phyloP scores from a whole-genome alignment of 2,888 invertebrate genomes.

The Ormyrus pomaceus region DNA sequence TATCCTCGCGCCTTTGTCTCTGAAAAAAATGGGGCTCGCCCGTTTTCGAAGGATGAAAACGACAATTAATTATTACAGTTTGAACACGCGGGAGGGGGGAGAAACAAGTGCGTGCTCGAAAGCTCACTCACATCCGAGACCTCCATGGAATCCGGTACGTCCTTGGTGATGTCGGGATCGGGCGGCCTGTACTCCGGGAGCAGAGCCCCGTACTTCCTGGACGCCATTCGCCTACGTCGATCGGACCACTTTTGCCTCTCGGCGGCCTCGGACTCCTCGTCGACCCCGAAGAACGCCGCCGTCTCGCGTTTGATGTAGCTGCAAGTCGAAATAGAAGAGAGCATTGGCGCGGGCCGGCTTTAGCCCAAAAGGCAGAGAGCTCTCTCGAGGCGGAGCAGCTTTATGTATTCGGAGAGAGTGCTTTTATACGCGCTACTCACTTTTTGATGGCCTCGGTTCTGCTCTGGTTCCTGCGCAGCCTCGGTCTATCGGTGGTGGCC shows the following conservation, averaged over 20 bases:
- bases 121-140: conserved; percentile 70
- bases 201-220: conserved; percentile 81
- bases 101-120: not conserved
- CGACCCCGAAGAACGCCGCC: conserved; percentile 90
- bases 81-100: not conserved
- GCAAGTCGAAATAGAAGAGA: conserved; percentile 3
- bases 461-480: conserved; percentile 76
- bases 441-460: conserved; percentile 74
- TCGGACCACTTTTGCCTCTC: conserved; percentile 88
- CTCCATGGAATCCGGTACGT: conserved; percentile 73
- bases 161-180: conserved; percentile 79
- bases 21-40: not conserved
- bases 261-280: conserved; percentile 85
- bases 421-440: conserved; percentile 65
- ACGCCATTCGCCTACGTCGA: conserved; percentile 86
- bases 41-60: too few species aligned
- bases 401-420: not conserved
- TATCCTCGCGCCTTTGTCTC: not conserved
- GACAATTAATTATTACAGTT: not conserved
- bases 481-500: conserved; percentile 65
- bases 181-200: conserved; percentile 80
- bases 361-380: not conserved
- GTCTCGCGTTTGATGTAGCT: conserved; percentile 88
- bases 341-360: not conserved
- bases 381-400: not conserved